A percentile compares a stretch with the other conserved stretches of the same genome.
Evolutionary conservation across 2,888 invertebrate species (phyloP).

Genomic region (Colostygia pectinataria): DNA sequence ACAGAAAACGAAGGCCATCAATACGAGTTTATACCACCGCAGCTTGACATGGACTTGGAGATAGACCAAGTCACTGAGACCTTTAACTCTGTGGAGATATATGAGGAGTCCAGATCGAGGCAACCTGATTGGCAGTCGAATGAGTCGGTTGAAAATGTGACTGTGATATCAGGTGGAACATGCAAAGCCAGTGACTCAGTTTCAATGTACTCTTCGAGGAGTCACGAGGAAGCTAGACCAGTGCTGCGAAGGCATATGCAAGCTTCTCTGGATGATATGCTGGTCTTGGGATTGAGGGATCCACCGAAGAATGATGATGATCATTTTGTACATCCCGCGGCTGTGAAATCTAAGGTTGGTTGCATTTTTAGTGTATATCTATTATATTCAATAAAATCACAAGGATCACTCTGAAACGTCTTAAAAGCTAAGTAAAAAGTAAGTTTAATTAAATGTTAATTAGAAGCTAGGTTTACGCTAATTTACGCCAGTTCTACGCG

Average conservation of each 20-base stretch:
- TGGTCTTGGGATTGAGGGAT: constrained; percentile 70
- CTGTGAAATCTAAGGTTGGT: constrained; percentile 68
- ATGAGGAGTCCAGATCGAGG: constrained; percentile 59
- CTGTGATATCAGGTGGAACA: constrained; percentile 66
- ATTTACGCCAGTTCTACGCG: too few species aligned
- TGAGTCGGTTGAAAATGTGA: constrained; percentile 82
- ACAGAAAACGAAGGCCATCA: constrained; percentile 71
- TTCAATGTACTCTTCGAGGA: constrained; percentile 83
- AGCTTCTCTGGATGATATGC: constrained; percentile 84
- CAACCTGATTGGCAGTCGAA: constrained; percentile 61
- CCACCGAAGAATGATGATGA: constrained; percentile 58
- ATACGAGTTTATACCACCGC: constrained; percentile 65
- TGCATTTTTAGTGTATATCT: neutral
- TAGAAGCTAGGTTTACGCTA: too few species aligned
- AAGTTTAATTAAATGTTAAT: too few species aligned
- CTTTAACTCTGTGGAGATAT: constrained; percentile 72
- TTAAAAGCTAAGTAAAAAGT: too few species aligned
- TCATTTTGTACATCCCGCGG: constrained; percentile 72
- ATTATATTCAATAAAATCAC: too few species aligned
- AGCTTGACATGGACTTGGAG: constrained; percentile 59
- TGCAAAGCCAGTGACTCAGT: constrained; percentile 79
- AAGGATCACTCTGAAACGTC: too few species aligned
- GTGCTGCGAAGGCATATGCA: constrained; percentile 62
- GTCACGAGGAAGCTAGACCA: constrained; percentile 76
- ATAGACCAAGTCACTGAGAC: constrained; percentile 62